phyloP scores from a whole-genome alignment of 2,113 vertebrate genomes.

The Ptychochromis oligacanthus region DNA sequence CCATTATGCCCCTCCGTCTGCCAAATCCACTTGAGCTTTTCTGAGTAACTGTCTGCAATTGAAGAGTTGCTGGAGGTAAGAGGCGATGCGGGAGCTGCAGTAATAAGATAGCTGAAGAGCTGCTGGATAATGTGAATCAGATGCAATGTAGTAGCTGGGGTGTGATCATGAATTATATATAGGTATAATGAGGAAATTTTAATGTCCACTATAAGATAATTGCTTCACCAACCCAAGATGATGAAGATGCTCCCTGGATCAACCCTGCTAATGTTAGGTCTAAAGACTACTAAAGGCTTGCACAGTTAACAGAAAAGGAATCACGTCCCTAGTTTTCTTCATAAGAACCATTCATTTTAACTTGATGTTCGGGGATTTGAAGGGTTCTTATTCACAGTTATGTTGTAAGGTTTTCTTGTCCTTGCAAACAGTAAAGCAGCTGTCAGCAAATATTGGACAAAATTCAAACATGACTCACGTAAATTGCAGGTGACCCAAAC shows the following conservation, averaged over 20 bases:
- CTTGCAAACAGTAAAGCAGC: too few relatives aligned
- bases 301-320: neutral
- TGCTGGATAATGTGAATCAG: constrained; percentile 35
- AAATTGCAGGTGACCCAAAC: neutral
- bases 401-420: too few relatives aligned
- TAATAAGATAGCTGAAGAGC: constrained; percentile 20
- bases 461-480: neutral
- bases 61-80: constrained; percentile 17
- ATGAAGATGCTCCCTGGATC: neutral
- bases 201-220: constrained; percentile 11
- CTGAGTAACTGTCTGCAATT: neutral
- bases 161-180: constrained; percentile 41
- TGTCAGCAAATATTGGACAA: neutral
- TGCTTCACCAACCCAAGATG: neutral
- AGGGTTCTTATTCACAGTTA: too few relatives aligned
- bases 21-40: constrained; percentile 19
- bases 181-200: constrained; percentile 11
- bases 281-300: neutral
- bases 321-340: neutral
- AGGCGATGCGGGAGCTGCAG: constrained; percentile 2
- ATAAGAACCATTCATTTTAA: neutral
- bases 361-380: too few relatives aligned
- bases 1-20: constrained; percentile 7
- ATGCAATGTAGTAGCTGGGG: constrained; percentile 13
- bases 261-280: neutral